Percentiles rank a stretch among this genome's conserved stretches.
phyloP scores from a whole-genome alignment of 1,140 invertebrate species.

The Zaprionus kolodkinae region DNA sequence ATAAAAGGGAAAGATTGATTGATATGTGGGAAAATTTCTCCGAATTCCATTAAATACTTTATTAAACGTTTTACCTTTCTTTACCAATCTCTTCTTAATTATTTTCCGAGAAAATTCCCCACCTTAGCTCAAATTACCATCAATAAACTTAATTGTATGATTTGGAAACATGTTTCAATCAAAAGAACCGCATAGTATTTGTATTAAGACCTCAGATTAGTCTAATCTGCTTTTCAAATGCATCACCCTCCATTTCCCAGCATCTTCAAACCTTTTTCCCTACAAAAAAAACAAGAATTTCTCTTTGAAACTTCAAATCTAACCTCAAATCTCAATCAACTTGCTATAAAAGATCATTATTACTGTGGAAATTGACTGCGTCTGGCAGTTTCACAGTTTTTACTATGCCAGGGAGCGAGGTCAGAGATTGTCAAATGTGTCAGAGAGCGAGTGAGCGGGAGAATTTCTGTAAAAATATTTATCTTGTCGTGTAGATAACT shows the following conservation, averaged over 20 bases:
- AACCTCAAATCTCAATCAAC: not conserved
- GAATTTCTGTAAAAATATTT: conserved; percentile 6
- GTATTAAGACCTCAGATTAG: not conserved
- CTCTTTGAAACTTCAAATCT: not conserved
- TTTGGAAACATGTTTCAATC: too few relatives aligned
- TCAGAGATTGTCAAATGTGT: not conserved
- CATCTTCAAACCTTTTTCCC: not conserved
- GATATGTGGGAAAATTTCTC: too few relatives aligned
- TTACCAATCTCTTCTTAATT: not conserved
- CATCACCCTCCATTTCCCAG: not conserved
- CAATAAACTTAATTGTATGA: not conserved
- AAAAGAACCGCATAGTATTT: too few relatives aligned
- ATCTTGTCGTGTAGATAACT: conserved; percentile 16
- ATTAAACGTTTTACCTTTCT: too few relatives aligned
- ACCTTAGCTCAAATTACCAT: not conserved
- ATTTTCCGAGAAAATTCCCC: not conserved
- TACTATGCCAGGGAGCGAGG: not conserved
- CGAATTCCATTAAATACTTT: too few relatives aligned
- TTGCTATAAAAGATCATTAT: not conserved
- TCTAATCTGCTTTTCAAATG: not conserved
- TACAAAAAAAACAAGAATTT: not conserved
- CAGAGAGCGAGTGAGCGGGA: not conserved
- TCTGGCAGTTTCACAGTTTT: not conserved
- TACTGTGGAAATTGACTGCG: not conserved
- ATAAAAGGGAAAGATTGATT: too few relatives aligned